phyloP scores from a whole-genome alignment of 2,888 invertebrate species.

The Miltochrista miniata region DNA sequence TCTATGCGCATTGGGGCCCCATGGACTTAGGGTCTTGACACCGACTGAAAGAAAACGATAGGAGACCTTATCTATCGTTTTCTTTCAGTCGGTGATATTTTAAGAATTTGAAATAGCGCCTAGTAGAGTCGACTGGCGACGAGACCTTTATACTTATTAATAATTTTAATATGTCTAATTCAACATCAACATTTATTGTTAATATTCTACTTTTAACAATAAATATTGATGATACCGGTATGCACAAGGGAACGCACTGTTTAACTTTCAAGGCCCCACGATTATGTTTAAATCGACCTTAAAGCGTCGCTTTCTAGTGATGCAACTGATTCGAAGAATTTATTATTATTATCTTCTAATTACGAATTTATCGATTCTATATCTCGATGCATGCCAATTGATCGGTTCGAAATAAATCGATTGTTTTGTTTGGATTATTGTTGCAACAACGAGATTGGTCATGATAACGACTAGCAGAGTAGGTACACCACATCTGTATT shows the following conservation, averaged over 20 bases:
- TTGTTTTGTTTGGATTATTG: slow-evolving; percentile 36
- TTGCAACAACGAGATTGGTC: slow-evolving; percentile 29
- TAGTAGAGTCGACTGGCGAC: no score
- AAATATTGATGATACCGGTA: slow-evolving; percentile 29
- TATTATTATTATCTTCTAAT: slow-evolving; percentile 36
- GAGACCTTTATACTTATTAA: no score
- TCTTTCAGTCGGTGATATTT: no score
- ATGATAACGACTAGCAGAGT: slow-evolving; percentile 23
- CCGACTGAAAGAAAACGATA: no score
- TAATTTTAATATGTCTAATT: no score
- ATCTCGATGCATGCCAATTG: slow-evolving; percentile 29
- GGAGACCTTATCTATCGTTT: no score
- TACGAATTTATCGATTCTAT: slow-evolving; percentile 31
- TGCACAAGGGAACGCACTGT: slow-evolving; percentile 20
- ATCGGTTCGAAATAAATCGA: slow-evolving; percentile 30
- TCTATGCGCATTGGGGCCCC: no score
- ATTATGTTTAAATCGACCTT: slow-evolving; percentile 4
- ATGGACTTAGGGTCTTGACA: no score
- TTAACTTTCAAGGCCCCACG: slow-evolving; percentile 5
- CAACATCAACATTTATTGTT: no score
- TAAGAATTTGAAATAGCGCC: no score
- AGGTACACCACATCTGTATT: no score
- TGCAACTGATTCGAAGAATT: slow-evolving; percentile 29
- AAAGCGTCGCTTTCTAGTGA: slow-evolving; percentile 28
- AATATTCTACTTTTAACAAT: slow-evolving; percentile 27